Evolutionary conservation across 2,888 invertebrate genomes (phyloP).

Genomic region (Coleophora deauratella): DNA sequence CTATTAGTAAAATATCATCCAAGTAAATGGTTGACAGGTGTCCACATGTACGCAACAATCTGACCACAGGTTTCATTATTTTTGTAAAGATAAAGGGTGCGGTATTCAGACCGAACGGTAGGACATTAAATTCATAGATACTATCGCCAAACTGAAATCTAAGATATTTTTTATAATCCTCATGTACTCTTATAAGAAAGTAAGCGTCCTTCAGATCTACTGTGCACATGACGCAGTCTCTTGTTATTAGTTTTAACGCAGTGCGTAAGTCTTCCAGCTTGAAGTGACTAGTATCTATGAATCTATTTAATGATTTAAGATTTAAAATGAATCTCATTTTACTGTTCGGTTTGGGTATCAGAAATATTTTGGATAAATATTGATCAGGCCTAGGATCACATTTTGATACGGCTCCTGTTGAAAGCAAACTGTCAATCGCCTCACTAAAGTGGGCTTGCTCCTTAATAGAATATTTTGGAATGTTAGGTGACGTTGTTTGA

Average conservation of each 20-base stretch:
- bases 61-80: constrained; percentile 9
- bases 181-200: constrained; percentile 5
- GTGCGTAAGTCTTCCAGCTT: constrained; percentile 3
- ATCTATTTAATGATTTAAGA: constrained; percentile 7
- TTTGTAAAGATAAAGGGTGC: constrained; percentile 9
- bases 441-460: background rate
- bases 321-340: constrained; percentile 9
- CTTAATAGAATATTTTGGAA: background rate
- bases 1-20: constrained; percentile 11
- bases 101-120: constrained; percentile 5
- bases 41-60: constrained; percentile 8
- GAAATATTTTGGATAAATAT: constrained; percentile 9
- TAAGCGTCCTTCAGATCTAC: constrained; percentile 4
- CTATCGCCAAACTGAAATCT: constrained; percentile 3
- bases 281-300: constrained; percentile 5
- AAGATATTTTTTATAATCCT: constrained; percentile 3
- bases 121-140: constrained; percentile 9
- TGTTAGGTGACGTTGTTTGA: background rate
- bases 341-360: constrained; percentile 9
- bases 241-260: background rate
- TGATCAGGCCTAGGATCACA: constrained; percentile 7
- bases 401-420: constrained; percentile 7
- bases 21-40: constrained; percentile 14
- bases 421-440: background rate
- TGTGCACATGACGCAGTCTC: background rate